Percentiles rank a stretch among this genome's conserved stretches.
Evolutionary conservation across 2,888 invertebrate species (phyloP).

Genomic region (Drosophila gaucha): DNA sequence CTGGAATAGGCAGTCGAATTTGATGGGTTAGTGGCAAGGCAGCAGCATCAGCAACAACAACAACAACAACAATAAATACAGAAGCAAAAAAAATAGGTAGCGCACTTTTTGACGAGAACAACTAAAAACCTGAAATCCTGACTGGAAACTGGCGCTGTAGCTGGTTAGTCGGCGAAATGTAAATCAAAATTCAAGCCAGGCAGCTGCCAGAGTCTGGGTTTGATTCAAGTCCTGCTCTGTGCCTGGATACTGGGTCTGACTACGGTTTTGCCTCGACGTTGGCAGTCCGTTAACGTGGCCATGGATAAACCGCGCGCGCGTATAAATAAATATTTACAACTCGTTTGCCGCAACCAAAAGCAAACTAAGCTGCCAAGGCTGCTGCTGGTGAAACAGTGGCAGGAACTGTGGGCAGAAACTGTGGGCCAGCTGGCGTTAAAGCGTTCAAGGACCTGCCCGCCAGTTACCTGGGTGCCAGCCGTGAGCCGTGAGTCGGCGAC

Average conservation of each 20-base stretch:
- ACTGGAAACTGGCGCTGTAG: slow-evolving; percentile 34
- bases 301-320: slow-evolving; percentile 72
- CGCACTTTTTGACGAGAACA: slow-evolving; percentile 33
- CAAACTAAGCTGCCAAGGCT: slow-evolving; percentile 61
- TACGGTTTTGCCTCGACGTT: slow-evolving; percentile 15
- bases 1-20: slow-evolving; percentile 59
- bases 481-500: slow-evolving; percentile 28
- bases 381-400: slow-evolving; percentile 41
- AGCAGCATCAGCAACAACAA: neutral
- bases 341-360: slow-evolving; percentile 79
- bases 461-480: slow-evolving; percentile 26
- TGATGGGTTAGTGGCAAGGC: slow-evolving; percentile 39
- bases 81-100: slow-evolving; percentile 3
- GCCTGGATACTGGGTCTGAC: neutral
- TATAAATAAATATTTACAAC: slow-evolving; percentile 81
- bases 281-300: slow-evolving; percentile 61
- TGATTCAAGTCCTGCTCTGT: neutral
- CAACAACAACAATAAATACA: neutral
- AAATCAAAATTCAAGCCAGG: slow-evolving; percentile 72
- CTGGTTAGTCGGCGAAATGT: slow-evolving; percentile 71
- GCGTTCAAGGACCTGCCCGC: slow-evolving; percentile 69
- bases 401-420: slow-evolving; percentile 32
- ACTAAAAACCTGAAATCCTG: slow-evolving; percentile 49
- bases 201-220: slow-evolving; percentile 17
- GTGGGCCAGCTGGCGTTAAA: slow-evolving; percentile 55